A percentile compares a stretch with the other conserved stretches of the same genome.
Evolutionary conservation across 2,113 vertebrate genomes (phyloP).

Genomic region (Cyanoderma ruficeps): DNA sequence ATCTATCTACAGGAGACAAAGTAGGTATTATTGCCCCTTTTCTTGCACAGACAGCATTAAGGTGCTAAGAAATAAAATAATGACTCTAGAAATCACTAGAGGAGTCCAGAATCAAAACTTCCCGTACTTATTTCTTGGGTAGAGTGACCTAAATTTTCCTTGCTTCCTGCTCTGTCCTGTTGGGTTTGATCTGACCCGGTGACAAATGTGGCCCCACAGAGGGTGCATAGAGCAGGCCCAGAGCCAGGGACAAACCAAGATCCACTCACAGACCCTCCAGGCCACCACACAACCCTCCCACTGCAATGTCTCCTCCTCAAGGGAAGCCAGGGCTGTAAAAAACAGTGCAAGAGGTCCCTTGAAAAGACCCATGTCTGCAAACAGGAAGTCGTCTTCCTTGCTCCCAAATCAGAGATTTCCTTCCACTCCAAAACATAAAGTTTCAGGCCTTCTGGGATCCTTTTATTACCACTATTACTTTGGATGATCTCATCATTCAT

Average conservation of each 20-base stretch:
- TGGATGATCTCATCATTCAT: slow-evolving; percentile 42
- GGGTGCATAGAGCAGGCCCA: background rate
- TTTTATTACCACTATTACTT: slow-evolving; percentile 1
- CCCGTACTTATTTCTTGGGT: background rate
- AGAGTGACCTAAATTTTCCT: background rate
- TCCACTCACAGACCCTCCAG: background rate
- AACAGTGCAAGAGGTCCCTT: background rate
- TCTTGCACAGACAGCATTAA: background rate
- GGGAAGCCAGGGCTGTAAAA: background rate
- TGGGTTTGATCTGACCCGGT: rapidly evolving
- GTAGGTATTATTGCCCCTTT: background rate
- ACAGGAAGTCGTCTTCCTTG: background rate
- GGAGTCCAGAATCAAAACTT: background rate
- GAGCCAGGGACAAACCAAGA: background rate
- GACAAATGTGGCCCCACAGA: rapidly evolving
- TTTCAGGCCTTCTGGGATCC: background rate
- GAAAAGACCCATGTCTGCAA: background rate
- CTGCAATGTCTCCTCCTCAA: background rate
- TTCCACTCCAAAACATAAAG: background rate
- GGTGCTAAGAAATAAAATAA: background rate
- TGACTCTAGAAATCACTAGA: background rate
- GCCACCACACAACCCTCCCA: background rate
- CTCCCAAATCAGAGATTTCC: background rate
- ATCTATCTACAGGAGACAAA: background rate
- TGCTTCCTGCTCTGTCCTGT: background rate